Evolutionary conservation across 2,113 vertebrate species (phyloP).

Genomic region (Hemicordylus capensis): DNA sequence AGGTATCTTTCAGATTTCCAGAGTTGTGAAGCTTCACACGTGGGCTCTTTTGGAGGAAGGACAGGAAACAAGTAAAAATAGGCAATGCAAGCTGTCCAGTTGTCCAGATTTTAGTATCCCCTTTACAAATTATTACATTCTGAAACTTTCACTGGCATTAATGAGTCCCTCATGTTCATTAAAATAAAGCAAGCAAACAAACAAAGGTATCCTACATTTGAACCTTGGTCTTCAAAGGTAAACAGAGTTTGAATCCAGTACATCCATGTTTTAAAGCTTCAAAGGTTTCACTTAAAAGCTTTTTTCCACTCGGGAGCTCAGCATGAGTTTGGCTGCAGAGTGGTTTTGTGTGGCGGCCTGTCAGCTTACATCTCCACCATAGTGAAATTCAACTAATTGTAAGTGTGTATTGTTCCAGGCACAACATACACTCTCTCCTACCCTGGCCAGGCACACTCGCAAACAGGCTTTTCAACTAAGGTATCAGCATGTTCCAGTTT

Average conservation of each 20-base stretch:
- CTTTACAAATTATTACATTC: neutral
- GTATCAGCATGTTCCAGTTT: neutral
- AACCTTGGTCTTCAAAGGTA: slow-evolving; percentile 58
- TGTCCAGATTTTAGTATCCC: neutral
- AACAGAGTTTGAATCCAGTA: slow-evolving; percentile 66
- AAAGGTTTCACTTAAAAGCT: slow-evolving; percentile 68
- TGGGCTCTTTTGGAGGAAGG: neutral
- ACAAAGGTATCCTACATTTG: slow-evolving; percentile 59
- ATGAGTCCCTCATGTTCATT: slow-evolving; percentile 63
- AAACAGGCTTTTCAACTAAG: neutral
- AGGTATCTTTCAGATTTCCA: neutral
- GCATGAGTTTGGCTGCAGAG: slow-evolving; percentile 68
- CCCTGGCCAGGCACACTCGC: slow-evolving; percentile 35
- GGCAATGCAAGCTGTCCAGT: neutral
- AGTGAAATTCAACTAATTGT: slow-evolving; percentile 73
- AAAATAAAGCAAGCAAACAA: slow-evolving; percentile 33
- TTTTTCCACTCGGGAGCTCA: slow-evolving; percentile 68
- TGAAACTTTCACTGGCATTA: slow-evolving; percentile 14
- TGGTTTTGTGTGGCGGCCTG: slow-evolving; percentile 71
- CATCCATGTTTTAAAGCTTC: slow-evolving; percentile 57
- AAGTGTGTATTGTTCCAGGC: slow-evolving; percentile 60
- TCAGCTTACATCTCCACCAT: slow-evolving; percentile 74
- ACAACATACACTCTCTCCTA: slow-evolving; percentile 17
- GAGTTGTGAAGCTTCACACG: neutral
- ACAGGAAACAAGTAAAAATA: neutral